A percentile compares a stretch with the other conserved stretches of the same genome.
Conservation (phyloP, 2,888 invertebrate genomes). For the Magallana nippona region DNA sequence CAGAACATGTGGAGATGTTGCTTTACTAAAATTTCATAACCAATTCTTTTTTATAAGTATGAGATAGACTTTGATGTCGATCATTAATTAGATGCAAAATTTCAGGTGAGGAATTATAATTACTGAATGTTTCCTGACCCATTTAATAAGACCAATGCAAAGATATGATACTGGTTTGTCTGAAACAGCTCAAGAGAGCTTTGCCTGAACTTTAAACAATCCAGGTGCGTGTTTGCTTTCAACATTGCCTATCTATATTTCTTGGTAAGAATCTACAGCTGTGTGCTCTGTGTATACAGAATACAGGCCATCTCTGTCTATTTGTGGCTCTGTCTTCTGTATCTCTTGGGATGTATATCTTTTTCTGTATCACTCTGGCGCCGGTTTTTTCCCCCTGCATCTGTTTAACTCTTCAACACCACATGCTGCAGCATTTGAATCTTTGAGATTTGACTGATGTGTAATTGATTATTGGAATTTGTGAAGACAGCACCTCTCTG, state of each 20-base stretch:
- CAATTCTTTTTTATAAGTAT: too few relatives aligned
- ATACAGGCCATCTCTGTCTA: slow-evolving; percentile 24
- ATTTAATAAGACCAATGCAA: too few relatives aligned
- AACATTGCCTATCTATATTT: slow-evolving; percentile 38
- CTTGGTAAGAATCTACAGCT: slow-evolving; percentile 4
- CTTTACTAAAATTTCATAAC: too few relatives aligned
- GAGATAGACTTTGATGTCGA: too few relatives aligned
- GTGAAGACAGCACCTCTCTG: slow-evolving; percentile 32
- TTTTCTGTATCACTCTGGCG: slow-evolving; percentile 33
- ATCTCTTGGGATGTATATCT: slow-evolving; percentile 14
- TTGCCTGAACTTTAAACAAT: slow-evolving; percentile 27
- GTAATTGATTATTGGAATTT: slow-evolving; percentile 32
- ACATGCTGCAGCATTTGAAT: slow-evolving; percentile 33
- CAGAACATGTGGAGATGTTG: not conserved
- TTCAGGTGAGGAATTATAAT: too few relatives aligned
- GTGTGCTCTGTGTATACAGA: slow-evolving; percentile 15
- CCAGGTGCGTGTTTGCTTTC: slow-evolving; percentile 33
- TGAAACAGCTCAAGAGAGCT: slow-evolving; percentile 6
- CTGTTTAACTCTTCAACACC: slow-evolving; percentile 35
- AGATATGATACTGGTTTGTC: not conserved
- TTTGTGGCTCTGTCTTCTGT: slow-evolving; percentile 21
- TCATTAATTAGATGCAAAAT: too few relatives aligned
- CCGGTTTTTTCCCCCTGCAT: slow-evolving; percentile 29
- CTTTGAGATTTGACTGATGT: slow-evolving; percentile 29
- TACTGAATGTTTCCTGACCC: too few relatives aligned